phyloP scores from a whole-genome alignment of 2,113 vertebrate species.

The Pristiophorus japonicus region DNA sequence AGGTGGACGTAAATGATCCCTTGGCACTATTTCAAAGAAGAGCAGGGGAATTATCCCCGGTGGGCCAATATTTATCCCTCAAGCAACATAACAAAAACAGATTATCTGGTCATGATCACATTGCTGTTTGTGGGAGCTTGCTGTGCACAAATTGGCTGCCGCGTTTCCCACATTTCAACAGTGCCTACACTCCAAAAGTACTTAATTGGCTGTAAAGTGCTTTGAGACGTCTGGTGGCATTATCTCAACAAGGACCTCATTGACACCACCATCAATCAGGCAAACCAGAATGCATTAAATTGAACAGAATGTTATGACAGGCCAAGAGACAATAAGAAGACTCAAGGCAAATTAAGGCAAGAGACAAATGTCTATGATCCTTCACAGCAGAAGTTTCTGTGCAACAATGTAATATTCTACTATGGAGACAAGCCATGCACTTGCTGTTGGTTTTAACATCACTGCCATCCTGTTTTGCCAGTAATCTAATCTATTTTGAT shows the following conservation, averaged over 20 bases:
- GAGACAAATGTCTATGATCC: neutral
- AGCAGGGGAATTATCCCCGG: no score
- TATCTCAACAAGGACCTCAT: conserved; percentile 27
- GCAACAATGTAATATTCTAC: neutral
- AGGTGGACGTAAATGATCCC: no score
- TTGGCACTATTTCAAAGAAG: no score
- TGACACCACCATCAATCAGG: neutral
- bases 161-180: no score
- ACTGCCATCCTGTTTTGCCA: neutral
- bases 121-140: no score
- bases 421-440: neutral
- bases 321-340: neutral
- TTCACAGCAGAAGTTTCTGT: neutral
- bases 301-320: neutral
- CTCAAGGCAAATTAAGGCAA: neutral
- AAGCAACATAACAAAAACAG: no score
- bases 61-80: no score
- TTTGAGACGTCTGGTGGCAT: no score
- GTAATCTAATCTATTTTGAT: neutral
- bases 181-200: no score
- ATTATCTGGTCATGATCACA: no score
- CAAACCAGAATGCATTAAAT: neutral
- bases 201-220: no score
- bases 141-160: no score
- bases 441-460: neutral